Evolutionary conservation across 2,113 vertebrate genomes (phyloP), one percentile per base, ranked within the genome.

Genomic region (Speoplatyrhinus poulsoni): DNA sequence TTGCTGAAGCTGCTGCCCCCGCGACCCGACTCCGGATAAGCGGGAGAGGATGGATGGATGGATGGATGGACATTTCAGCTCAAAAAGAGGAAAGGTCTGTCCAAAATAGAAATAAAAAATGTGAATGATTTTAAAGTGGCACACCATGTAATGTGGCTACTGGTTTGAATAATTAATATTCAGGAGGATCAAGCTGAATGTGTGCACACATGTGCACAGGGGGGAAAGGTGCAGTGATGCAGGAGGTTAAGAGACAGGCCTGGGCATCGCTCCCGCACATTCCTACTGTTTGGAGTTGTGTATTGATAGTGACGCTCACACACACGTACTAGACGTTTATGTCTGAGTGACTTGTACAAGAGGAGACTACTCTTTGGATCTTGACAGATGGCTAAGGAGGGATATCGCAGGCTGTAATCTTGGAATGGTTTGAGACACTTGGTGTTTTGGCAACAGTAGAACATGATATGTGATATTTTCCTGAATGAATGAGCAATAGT

Each of bases 391-490:
- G 86, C 85, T 87, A 85, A 90, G 87, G 69, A 70, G 58, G 52
- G 69, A 75, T 77, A 89, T 89, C 86, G 70, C 62, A 16, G 65
- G 50, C 86, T 83, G 73, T 85, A 85, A 88, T 90, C 87, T 86
- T 71, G 79, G 88, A 88, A 87, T 76, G 78, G 72, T 85, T 78
- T 80, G 63, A 85, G 82, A 83, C 79, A 82, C 79, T 82, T 84
- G 79, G 70, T 91, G 87, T 90, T 93, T 91, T 93, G 92, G 88
- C 90, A 93, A 91, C 89, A 92, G 70, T 78, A 54, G 46, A 73
- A 84, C 84, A 77, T 61, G 90, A 91, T 81, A 92, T 87, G 82
- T 75, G 89, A 92, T 87, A 84, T 71, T 75, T 67, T 67, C 66
- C 74, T 59, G 79, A 85, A 85, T 85, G 83, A 87, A 90, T 85